Evolutionary conservation across 1,140 invertebrate species (phyloP), one percentile per base, ranked within the genome.

Genomic region (Bombus confusus): DNA sequence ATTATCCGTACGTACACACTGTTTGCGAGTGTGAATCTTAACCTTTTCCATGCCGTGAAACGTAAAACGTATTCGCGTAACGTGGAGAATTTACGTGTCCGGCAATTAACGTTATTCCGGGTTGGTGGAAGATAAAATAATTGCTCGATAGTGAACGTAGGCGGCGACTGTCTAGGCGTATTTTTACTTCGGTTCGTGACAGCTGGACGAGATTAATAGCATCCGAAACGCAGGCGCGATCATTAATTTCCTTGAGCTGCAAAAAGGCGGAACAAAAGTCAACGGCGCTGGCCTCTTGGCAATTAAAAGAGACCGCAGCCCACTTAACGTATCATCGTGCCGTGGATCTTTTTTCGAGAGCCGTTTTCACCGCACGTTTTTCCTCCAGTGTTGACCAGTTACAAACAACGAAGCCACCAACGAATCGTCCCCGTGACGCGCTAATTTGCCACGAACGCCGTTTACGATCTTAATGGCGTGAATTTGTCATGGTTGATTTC

Each of bases 261-360:
- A 68, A 77, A 89, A 89, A 89, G 85, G 73, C 69, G 66, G 74
- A 89, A 90, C 82, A 88, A 90, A 88, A 86, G 86, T 74, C 69
- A 79, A 68, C 86, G 87, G 52, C 74, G 43, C n/a, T n/a, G 76
- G 59, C 71, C 78, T 22, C 73, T 71, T 80, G 66, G 87, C 86
- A 88, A 90, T 88, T 90, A 90, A 88, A 86, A 86, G 85, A 83
- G 88, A 83, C 79, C 74, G 52, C 10, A 62, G 41, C 68, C 72
- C 78, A 87, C 87, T 87, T 81, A 87, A 68, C 81, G 85, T 85
- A 83, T 78, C 76, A 66, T 83, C 80, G 66, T 77, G 69, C 73
- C 43, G n/a, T 52, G 72, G 28, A 39, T 12, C 47, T 75, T 75
- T 75, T 34, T 57, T 47, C 47, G 47, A 52, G 13, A 18, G 28